These are phyloP conservation scores for Gnathonemus longibarbis DNA, from an alignment of 2,113 vertebrate species.

Conservation along the genomic window DNA sequence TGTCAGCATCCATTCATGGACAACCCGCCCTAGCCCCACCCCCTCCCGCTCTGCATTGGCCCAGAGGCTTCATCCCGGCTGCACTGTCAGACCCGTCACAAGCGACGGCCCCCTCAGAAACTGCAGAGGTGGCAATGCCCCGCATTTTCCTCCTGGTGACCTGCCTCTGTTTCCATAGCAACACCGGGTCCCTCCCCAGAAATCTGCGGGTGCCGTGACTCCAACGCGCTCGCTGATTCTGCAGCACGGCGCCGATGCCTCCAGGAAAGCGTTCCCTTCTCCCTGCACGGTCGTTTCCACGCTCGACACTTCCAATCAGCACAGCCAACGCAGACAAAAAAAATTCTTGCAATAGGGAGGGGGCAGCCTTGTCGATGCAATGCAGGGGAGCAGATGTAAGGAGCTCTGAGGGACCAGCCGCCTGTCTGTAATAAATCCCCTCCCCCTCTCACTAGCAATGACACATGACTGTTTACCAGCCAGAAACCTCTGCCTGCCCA, in stretches of 20 bases:
- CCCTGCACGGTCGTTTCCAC: neutral
- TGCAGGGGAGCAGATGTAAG: neutral
- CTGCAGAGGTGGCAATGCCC: neutral
- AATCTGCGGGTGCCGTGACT: neutral
- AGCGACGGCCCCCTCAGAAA: neutral
- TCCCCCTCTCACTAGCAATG: neutral
- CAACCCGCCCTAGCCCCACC: neutral
- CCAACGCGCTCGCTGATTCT: neutral
- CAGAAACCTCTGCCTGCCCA: neutral
- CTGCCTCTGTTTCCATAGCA: conserved; percentile 3
- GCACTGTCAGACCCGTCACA: no score
- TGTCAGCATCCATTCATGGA: neutral
- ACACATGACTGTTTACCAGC: neutral
- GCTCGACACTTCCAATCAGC: neutral
- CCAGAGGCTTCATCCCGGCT: neutral
- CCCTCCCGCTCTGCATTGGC: neutral
- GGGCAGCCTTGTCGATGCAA: neutral
- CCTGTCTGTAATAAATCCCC: neutral
- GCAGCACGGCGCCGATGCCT: neutral
- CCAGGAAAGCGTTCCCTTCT: neutral
- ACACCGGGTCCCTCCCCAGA: neutral
- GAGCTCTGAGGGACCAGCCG: neutral
- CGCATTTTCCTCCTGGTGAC: neutral
- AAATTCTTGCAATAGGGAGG: neutral
- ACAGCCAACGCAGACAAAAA: neutral